phyloP scores from a whole-genome alignment of 2,797 vertebrate species.

The Xenops minutus region DNA sequence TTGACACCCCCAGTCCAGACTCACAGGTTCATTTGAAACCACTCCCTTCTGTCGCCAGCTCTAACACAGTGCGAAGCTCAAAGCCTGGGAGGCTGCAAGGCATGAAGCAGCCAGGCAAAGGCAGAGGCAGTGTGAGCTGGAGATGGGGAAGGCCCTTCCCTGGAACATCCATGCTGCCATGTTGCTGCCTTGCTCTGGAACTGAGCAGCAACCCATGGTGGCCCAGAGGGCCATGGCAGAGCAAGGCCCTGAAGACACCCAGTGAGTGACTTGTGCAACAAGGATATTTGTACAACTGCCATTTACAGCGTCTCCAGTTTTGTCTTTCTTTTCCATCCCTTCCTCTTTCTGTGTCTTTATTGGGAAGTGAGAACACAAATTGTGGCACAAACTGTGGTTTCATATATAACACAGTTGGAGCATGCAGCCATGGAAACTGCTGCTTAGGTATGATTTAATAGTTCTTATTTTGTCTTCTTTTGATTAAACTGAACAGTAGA shows the following conservation, averaged over 20 bases:
- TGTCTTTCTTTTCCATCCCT: not conserved
- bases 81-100: not conserved
- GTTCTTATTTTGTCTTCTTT: not conserved
- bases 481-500: not conserved
- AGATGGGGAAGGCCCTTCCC: not conserved
- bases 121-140: not conserved
- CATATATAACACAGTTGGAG: not conserved
- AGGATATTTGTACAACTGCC: not conserved
- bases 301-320: not conserved
- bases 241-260: not conserved
- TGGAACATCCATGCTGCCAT: not conserved
- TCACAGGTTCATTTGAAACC: not conserved
- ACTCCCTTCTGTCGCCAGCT: not conserved
- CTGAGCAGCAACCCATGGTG: rapidly evolving
- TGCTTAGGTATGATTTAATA: not conserved
- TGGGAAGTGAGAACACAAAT: not conserved
- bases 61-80: not conserved
- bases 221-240: not conserved
- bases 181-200: not conserved
- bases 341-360: not conserved
- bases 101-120: not conserved
- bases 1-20: not conserved
- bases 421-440: not conserved
- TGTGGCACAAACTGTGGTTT: not conserved
- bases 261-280: not conserved